Evolutionary conservation across 2,888 invertebrate genomes (phyloP), one percentile per base, ranked within the genome.

Genomic region (Alloplasta piceator): DNA sequence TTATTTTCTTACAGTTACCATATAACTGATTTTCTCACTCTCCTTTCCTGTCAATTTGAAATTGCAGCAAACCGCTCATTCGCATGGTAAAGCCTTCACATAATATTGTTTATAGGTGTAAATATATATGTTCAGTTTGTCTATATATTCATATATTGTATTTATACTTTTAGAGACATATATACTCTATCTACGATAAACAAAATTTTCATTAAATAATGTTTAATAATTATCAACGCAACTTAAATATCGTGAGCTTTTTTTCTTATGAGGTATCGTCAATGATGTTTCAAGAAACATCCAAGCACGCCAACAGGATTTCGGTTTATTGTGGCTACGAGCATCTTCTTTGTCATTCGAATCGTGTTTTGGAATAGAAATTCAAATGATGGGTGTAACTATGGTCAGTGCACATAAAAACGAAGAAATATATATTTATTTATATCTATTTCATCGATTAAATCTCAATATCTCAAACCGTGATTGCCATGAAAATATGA

Each of bases 101-200:
- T 87, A 85, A 82, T 85, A 85, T 86, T 80, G 86, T 86, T 88
- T 89, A 86, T 85, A 85, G 82, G 83, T 84, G 85, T 84, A 83
- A 83, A 85, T 83, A 83, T 84, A 83, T 78, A 60, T 76, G 71
- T 70, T 71, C 75, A 41, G 52, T 70, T 79, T 61, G 58, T 68
- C 43, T 76, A 67, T 80, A 70, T 72, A 77, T 82, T 67, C 63
- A 48, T 81, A 61, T 36, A 76, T 48, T 56, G 52, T 73, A 63
- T 64, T 82, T 87, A 83, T 86, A 84, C 82, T 82, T 78, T 50
- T 78, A 55, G 52, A 78, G 50, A 78, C 39, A 50, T 67, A 75
- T 55, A 56, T 55, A 64, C 68, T 43, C 68, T 67, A 75, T 66
- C 36, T 58, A 48, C 56, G 48, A 75, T 66, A 39, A 58, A 67